These are phyloP conservation scores for Pollenia amentaria DNA, from an alignment of 2,888 invertebrate species.

Conservation along the genomic window DNA sequence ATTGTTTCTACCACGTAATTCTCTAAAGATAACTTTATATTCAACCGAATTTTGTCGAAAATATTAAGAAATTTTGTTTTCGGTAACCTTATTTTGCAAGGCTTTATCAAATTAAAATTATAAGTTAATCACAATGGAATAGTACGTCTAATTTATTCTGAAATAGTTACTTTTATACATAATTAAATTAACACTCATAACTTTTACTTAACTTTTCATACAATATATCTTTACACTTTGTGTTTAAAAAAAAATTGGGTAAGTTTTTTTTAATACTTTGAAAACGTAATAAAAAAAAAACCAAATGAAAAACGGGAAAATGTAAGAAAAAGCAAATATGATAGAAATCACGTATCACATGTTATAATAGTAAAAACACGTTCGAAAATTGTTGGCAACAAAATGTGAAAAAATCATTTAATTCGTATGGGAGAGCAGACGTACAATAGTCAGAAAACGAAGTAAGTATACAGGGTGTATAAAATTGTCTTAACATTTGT, in stretches of 20 bases:
- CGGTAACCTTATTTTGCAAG: constrained; percentile 10
- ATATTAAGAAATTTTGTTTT: background rate
- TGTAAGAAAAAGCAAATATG: constrained; percentile 8
- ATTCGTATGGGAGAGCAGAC: background rate
- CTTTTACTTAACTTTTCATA: constrained; percentile 8
- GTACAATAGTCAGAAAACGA: background rate
- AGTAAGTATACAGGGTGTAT: background rate
- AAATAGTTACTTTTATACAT: constrained; percentile 11
- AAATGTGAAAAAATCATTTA: constrained; percentile 53
- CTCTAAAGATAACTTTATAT: too few species aligned
- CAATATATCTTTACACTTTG: background rate
- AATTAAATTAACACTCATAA: background rate
- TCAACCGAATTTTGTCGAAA: too few species aligned
- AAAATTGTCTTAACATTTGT: background rate
- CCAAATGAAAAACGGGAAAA: background rate
- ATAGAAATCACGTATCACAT: constrained; percentile 68
- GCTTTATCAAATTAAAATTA: constrained; percentile 4
- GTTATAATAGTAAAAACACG: constrained; percentile 69
- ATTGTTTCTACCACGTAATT: too few species aligned
- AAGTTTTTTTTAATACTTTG: constrained; percentile 1
- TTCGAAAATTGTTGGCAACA: constrained; percentile 63
- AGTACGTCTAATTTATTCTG: background rate
- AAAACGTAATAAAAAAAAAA: background rate
- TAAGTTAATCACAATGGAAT: constrained; percentile 29
- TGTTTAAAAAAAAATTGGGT: background rate